phyloP scores from a whole-genome alignment of 2,113 vertebrate species.

The Eptesicus fuscus region DNA sequence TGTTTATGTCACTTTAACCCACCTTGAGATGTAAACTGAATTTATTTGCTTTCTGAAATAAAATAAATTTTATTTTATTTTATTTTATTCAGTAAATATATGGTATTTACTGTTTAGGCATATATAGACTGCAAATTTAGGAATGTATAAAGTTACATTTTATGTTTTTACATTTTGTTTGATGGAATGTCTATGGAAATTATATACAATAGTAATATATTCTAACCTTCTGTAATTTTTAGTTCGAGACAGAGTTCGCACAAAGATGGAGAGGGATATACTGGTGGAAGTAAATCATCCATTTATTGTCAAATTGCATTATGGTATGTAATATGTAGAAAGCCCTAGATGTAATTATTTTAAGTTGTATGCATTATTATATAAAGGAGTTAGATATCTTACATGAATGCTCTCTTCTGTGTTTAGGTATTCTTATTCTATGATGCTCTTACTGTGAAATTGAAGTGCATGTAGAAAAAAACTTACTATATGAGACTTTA shows the following conservation, averaged over 20 bases:
- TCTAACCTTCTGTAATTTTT: slow-evolving; percentile 45
- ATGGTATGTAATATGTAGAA: slow-evolving; percentile 86
- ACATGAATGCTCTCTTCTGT: not conserved
- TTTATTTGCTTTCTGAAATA: slow-evolving; percentile 25
- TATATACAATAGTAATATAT: not conserved
- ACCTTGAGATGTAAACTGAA: slow-evolving; percentile 23
- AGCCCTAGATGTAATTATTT: not conserved
- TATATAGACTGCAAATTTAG: not conserved
- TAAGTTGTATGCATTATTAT: not conserved
- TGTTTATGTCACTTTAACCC: not conserved
- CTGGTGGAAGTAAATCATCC: slow-evolving; percentile 98
- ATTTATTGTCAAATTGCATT: slow-evolving; percentile 99
- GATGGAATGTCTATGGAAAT: not conserved
- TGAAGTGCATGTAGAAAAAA: not conserved
- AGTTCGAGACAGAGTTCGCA: slow-evolving; percentile 97
- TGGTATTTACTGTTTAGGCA: not conserved
- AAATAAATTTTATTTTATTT: too few relatives aligned
- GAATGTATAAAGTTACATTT: not conserved
- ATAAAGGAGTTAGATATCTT: not conserved
- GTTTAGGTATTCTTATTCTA: not conserved
- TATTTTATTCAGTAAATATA: too few relatives aligned
- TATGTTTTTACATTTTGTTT: not conserved
- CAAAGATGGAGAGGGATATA: slow-evolving; percentile 99
- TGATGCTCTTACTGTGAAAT: not conserved
- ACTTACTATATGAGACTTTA: slow-evolving; percentile 81